A percentile compares a stretch with the other conserved stretches of the same genome.
These are phyloP conservation scores for Hydra vulgaris DNA, from an alignment of 30 jellyfish, hydroid and myxozoan genomes.

Conservation along the genomic window DNA sequence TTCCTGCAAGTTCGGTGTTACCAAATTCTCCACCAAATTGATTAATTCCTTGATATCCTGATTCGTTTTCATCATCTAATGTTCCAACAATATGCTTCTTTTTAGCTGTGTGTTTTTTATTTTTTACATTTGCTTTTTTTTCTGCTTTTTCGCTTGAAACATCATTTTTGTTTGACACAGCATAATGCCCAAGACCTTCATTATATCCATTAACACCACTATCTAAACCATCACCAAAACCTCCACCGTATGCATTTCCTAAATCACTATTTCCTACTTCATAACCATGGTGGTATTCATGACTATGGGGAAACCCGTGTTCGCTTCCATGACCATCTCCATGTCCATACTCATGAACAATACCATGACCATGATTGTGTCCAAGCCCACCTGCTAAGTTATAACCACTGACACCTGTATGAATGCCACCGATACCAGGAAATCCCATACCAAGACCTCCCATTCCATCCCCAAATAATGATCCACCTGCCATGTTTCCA, in stretches of 20 bases:
- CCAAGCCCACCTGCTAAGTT: constrained; percentile 92
- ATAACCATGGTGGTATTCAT: constrained; percentile 26
- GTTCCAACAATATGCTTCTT: constrained; percentile 3
- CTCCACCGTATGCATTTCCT: constrained; percentile 18
- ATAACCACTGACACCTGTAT: constrained; percentile 84
- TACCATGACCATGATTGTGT: constrained; percentile 4
- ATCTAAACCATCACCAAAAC: constrained; percentile 14
- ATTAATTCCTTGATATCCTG: neutral
- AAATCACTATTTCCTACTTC: constrained; percentile 11
- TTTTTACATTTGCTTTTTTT: neutral
- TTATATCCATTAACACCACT: constrained; percentile 56
- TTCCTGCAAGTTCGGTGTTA: neutral
- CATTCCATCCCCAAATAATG: constrained; percentile 96
- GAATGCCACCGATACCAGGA: constrained; percentile 97
- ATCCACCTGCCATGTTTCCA: constrained; percentile 99
- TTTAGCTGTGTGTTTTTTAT: neutral
- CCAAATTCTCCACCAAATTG: constrained; percentile 34
- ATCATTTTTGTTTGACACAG: constrained; percentile 14
- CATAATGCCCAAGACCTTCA: constrained; percentile 22
- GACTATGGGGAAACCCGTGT: constrained; percentile 37
- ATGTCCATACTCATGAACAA: constrained; percentile 41
- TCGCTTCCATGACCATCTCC: constrained; percentile 48
- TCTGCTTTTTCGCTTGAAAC: constrained; percentile 6
- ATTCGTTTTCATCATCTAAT: neutral
- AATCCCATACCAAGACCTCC: constrained; percentile 96